phyloP scores from a whole-genome alignment of 1,140 invertebrate species.

The Oppia nitens region DNA sequence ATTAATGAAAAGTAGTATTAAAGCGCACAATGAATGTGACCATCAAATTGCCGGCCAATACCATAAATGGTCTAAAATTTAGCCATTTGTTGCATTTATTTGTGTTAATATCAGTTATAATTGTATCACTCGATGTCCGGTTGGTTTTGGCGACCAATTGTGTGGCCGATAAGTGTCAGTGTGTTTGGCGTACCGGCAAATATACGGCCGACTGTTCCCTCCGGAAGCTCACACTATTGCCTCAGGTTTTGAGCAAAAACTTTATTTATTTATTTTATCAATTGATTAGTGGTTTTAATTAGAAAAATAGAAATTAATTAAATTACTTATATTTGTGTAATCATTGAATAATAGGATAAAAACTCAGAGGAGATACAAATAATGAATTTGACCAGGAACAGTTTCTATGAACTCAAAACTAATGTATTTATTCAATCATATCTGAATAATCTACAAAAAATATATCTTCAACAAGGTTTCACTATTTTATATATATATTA shows the following conservation, averaged over 20 bases:
- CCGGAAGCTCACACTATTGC: neutral
- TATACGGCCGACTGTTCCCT: neutral
- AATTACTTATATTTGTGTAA: neutral
- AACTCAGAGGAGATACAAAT: conserved; percentile 55
- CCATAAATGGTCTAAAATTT: too few species aligned
- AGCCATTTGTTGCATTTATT: too few species aligned
- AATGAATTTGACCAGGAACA: conserved; percentile 66
- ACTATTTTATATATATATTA: neutral
- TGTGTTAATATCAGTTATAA: neutral
- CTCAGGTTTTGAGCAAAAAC: neutral
- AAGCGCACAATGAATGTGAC: too few species aligned
- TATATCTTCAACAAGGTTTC: conserved; percentile 39
- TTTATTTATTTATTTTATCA: neutral
- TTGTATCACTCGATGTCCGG: neutral
- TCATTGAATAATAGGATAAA: neutral
- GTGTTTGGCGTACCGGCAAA: neutral
- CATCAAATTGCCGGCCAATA: too few species aligned
- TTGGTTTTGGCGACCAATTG: neutral
- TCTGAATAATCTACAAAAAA: conserved; percentile 63
- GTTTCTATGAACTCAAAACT: conserved; percentile 55
- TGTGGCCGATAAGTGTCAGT: neutral
- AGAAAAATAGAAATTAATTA: too few species aligned
- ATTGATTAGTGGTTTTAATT: too few species aligned
- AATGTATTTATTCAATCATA: conserved; percentile 56
- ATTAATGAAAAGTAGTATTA: too few species aligned